These are phyloP conservation scores for Lacerta bilineata DNA, from an alignment of 2,797 vertebrate species.

Conservation along the genomic window DNA sequence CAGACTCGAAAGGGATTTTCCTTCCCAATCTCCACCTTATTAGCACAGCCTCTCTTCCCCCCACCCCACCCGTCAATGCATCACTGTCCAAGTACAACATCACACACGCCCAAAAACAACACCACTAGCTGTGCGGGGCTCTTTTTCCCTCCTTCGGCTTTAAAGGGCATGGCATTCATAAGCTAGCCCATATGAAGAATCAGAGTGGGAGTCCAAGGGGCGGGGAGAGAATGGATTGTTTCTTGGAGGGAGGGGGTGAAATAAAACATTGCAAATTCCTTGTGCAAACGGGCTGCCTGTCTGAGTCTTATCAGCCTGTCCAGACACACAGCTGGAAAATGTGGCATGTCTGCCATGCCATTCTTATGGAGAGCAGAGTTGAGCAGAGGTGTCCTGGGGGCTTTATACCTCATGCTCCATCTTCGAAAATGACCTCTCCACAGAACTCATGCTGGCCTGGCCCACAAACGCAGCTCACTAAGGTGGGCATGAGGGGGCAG, in stretches of 20 bases:
- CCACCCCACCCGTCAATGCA: constrained; percentile 14
- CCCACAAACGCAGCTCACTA: too few relatives aligned
- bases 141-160: constrained; percentile 43
- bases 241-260: background rate
- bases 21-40: constrained; percentile 53
- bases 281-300: constrained; percentile 5
- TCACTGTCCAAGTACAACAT: constrained; percentile 64
- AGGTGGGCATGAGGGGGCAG: background rate
- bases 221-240: background rate
- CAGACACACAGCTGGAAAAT: background rate
- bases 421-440: background rate
- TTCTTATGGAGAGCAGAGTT: background rate
- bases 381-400: background rate
- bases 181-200: constrained; percentile 28
- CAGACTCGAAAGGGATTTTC: constrained; percentile 42
- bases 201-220: background rate
- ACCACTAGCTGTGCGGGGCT: constrained; percentile 41
- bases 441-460: background rate
- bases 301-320: constrained; percentile 35
- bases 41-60: constrained; percentile 25
- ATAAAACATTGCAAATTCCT: constrained; percentile 25
- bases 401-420: background rate
- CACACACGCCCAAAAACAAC: constrained; percentile 62
- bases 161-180: constrained; percentile 64
- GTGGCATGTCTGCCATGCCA: background rate